Base-by-base conservation (phyloP, 35 echinoderm and acorn worm species). In the Ptychodera flava region DNA sequence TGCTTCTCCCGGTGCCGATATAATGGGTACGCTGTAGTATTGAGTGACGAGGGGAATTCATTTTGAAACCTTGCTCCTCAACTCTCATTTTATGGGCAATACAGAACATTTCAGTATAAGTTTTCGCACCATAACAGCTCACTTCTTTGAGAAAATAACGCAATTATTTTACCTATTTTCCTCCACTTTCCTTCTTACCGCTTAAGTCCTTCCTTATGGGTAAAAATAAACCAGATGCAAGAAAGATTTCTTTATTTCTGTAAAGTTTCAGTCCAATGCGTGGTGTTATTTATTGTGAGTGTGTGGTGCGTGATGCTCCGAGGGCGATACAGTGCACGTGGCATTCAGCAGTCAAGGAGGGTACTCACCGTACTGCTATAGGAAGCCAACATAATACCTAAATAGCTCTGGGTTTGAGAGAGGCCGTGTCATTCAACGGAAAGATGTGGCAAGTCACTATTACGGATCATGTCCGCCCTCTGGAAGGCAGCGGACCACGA, bases 161-260 rank as follows among this genome's bases (percentile, higher is more conserved):
- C 22, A 64, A 64, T 64, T 64, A 12, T 64, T 64, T 64, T 22
- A 64, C 22, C 45, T 64, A 64, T 64, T 64, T 6, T 64, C 45
- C 45, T 22, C 45, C 22, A 12, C 6, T 64, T 22, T 64, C 45
- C 6, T 64, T 6, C 22, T 64, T 12, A 64, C 45, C 45, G 6
- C 6, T 22, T 22, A 12, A 12, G 45, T 64, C 45, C 6, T 22
- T n/a, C n/a, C n/a, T n/a, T n/a, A n/a, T n/a, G n/a, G n/a, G n/a
- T n/a, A n/a, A 64, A 12, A 64, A 64, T 64, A 64, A 64, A 64
- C 45, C 45, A 64, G 22, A 6, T 64, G 45, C 45, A 64, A 64
- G 45, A 64, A 64, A 64, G 45, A 64, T 64, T 64, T 64, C 45
- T 64, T 64, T 64, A 64, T 64, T 64, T 64, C 45, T 64, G 45